phyloP scores from a whole-genome alignment of 2,113 vertebrate species.

The Pluvianellus socialis region DNA sequence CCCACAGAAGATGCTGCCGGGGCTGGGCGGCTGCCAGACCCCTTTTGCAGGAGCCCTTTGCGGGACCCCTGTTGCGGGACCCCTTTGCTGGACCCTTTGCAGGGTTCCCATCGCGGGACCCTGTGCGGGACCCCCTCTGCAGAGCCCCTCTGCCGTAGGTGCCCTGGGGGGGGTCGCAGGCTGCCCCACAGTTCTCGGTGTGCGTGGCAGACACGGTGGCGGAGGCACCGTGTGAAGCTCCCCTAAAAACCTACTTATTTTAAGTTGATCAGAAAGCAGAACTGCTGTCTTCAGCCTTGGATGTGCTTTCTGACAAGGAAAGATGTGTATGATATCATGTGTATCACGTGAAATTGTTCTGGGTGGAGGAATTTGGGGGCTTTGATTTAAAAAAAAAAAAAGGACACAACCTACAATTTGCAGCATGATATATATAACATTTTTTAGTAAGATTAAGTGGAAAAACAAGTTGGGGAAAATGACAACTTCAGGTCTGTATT shows the following conservation, averaged over 20 bases:
- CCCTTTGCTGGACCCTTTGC: background rate
- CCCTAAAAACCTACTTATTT: background rate
- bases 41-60: background rate
- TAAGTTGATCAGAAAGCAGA: background rate
- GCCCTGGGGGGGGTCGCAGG: background rate
- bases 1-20: accelerated
- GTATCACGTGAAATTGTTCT: background rate
- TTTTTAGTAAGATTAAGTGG: background rate
- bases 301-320: accelerated
- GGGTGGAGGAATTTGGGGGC: background rate
- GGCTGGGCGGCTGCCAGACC: background rate
- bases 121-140: background rate
- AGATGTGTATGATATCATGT: accelerated
- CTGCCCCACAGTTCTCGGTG: background rate
- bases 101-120: no score
- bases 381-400: background rate
- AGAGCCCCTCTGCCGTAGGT: background rate
- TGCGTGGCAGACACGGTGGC: accelerated
- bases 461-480: background rate
- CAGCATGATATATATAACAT: accelerated
- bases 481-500: accelerated
- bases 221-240: background rate
- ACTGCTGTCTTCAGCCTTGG: background rate
- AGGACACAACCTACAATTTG: background rate
- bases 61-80: background rate